phyloP scores from a whole-genome alignment of 64 coral and sea anemone species.

The Trachythela sp. region DNA sequence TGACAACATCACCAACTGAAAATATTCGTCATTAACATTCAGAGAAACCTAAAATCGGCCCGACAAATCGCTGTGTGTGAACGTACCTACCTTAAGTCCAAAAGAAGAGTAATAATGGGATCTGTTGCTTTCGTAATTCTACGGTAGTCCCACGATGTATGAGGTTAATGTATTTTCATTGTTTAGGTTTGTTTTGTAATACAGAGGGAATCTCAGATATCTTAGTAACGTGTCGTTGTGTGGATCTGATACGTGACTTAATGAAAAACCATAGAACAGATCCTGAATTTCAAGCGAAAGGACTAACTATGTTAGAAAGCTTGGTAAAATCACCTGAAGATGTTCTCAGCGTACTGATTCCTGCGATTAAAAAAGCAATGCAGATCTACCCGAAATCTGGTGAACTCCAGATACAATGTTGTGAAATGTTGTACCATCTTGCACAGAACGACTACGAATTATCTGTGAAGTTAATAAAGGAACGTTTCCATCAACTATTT shows the following conservation, averaged over 20 bases:
- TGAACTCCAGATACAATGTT: conserved; percentile 65
- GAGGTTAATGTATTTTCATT: neutral
- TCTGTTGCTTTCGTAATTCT: too few species aligned
- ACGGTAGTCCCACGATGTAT: neutral
- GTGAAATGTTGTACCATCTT: conserved; percentile 68
- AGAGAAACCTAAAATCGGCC: too few species aligned
- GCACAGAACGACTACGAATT: conserved; percentile 31
- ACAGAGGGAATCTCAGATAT: conserved; percentile 62
- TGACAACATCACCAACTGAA: too few species aligned
- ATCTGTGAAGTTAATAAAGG: conserved; percentile 54
- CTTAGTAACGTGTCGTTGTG: conserved; percentile 44
- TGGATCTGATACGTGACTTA: conserved; percentile 48
- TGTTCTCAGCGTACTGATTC: conserved; percentile 4
- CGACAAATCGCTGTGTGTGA: too few species aligned
- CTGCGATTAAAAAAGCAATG: conserved; percentile 56
- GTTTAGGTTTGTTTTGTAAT: neutral
- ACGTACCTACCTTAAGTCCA: too few species aligned
- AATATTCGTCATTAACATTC: too few species aligned
- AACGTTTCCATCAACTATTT: conserved; percentile 59
- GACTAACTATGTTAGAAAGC: conserved; percentile 62
- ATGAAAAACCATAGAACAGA: conserved; percentile 43
- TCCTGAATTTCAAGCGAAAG: conserved; percentile 67
- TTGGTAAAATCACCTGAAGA: conserved; percentile 26
- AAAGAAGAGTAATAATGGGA: too few species aligned
- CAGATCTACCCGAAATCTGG: conserved; percentile 31